Conservation (phyloP, 2,797 vertebrate genomes). For the Acanthornis magna region DNA sequence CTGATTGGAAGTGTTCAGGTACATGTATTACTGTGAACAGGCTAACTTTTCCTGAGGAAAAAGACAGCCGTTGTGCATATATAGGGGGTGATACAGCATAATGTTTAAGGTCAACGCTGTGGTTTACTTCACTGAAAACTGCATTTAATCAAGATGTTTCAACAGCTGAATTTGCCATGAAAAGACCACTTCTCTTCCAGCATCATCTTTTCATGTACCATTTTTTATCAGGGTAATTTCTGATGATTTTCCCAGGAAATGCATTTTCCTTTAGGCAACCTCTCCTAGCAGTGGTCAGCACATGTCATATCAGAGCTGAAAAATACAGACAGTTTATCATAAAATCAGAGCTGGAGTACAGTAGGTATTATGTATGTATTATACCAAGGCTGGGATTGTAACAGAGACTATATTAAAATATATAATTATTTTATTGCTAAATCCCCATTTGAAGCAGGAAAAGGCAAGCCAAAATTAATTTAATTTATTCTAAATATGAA, state of each 20-base stretch:
- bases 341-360: slow-evolving; percentile 19
- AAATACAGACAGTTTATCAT: slow-evolving; percentile 15
- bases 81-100: background rate
- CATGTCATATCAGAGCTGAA: slow-evolving; percentile 38
- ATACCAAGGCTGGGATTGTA: background rate
- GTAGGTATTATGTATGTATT: background rate
- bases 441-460: background rate
- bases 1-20: slow-evolving; percentile 37
- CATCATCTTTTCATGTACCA: background rate
- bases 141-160: slow-evolving; percentile 37
- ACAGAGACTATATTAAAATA: background rate
- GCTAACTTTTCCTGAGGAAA: slow-evolving; percentile 24
- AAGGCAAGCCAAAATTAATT: background rate
- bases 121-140: slow-evolving; percentile 34
- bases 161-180: slow-evolving; percentile 30
- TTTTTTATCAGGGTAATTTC: slow-evolving; percentile 58
- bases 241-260: slow-evolving; percentile 25
- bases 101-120: slow-evolving; percentile 43
- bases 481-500: background rate
- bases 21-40: slow-evolving; percentile 9
- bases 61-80: background rate
- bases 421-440: background rate
- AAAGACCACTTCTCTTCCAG: slow-evolving; percentile 7
- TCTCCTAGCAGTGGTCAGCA: slow-evolving; percentile 28
- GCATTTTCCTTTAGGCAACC: slow-evolving; percentile 22